Evolutionary conservation across 92 coral and sea anemone genomes (phyloP), one percentile per base, ranked within the genome.

Genomic region (Epizoanthus illoricatus): DNA sequence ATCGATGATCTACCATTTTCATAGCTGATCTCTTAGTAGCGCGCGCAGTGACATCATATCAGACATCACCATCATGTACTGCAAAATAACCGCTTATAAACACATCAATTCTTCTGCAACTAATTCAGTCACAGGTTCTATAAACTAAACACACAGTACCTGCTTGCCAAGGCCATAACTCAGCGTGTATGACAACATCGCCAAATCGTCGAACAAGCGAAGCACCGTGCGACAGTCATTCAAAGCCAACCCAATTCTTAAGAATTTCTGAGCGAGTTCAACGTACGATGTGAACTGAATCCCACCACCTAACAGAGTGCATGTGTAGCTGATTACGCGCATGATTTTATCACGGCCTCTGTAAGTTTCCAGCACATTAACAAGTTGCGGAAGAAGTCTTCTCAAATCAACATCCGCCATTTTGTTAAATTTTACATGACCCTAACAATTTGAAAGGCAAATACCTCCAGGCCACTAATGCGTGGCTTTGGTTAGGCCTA

Each of bases 201-300:
- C 91, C 40, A 92, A 86, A 56, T 93, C 97, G 81, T 93, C 97
- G 82, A 93, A 93, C 84, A 93, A 87, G 19, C 97, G 87, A 69
- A 93, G 85, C 4, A 91, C 86, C 1, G 90, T 87, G 3, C 97
- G 89, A 62, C 91, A 91, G n/a, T 93, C 97, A 65, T 85, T 81
- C 61, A 93, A 54, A 11, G 91, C 87, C 5, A 66, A 88, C 1
- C 92, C 84, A 24, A 91, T 84, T 55, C 85, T 84, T 19, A 78
- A 74, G 5, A 93, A 83, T 47, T 88, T 93, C n/a, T 79, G 78
- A 11, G 87, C 90, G 24, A 85, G 60, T 7, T 84, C 71, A 11
- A 67, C 47, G 59, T 43, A 70, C 19, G 66, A 66, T 9, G 89
- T 69, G 28, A 62, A 65, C 21, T 92, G 80, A 19, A 64, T 85